Percentiles rank a stretch among this genome's conserved stretches.
phyloP scores from a whole-genome alignment of 2,888 invertebrate genomes.

The Archips xylosteana region DNA sequence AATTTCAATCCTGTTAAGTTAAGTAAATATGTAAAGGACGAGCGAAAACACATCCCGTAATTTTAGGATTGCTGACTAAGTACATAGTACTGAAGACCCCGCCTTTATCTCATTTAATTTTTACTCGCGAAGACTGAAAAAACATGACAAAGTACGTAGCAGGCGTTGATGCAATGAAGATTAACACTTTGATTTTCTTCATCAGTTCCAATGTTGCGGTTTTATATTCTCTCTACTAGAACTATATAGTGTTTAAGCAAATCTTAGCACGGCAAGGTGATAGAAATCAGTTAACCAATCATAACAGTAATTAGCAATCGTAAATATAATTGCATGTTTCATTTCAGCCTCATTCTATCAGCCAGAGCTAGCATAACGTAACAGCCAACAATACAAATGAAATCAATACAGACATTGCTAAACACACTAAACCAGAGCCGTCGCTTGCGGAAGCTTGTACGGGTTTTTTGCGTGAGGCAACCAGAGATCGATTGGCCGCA shows the following conservation, averaged over 20 bases:
- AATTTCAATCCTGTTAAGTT: no score
- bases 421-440: background rate
- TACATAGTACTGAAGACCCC: no score
- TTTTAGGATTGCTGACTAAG: no score
- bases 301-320: background rate
- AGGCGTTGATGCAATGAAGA: no score
- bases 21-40: no score
- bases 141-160: no score
- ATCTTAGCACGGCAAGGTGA: background rate
- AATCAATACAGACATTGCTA: slow-evolving; percentile 14
- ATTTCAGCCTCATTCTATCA: slow-evolving; percentile 1
- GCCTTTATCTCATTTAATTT: no score
- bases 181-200: no score
- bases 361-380: background rate
- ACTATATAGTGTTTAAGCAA: background rate
- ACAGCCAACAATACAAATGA: background rate
- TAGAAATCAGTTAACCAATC: background rate
- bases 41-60: no score
- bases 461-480: slow-evolving; percentile 33
- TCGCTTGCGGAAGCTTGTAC: slow-evolving; percentile 26
- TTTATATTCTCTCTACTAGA: no score
- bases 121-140: no score
- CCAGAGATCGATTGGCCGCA: slow-evolving; percentile 1
- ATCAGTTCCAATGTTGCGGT: no score
- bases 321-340: background rate